Evolutionary conservation across 53 echinoderm and acorn worm species (phyloP), one percentile per base, ranked within the genome.

Genomic region (Hippasteria phrygiana): DNA sequence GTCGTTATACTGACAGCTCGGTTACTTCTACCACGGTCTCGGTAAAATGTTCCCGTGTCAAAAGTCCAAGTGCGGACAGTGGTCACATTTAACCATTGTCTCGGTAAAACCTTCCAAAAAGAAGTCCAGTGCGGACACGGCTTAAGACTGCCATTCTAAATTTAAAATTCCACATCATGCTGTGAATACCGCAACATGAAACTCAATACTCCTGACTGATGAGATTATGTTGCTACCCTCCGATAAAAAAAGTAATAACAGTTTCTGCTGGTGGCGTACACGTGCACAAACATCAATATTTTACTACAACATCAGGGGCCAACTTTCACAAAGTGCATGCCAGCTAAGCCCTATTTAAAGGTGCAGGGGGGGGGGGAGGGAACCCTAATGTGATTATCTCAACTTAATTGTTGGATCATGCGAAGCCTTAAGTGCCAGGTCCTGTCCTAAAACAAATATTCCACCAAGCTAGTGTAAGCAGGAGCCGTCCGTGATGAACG

Each of bases 341-440:
- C 12, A 54, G 8, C 2, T 54, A 2, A 16, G 18, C 8, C 54
- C 7, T 20, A 6, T 13, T 6, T 2, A 6, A 14, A 54, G 17
- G 18, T 54, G 8, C 16, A 11, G 18, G 12, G 2, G 54, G 12
- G 16, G 36, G 33, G 51, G 32, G 12, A 37, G 16, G 36, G n/a
- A n/a, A n/a, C n/a, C n/a, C 67, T 76, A 76, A 76, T 20, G 34
- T 47, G 48, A 47, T 76, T 76, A 76, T 16, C 34, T 20, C n/a
- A 51, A 29, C 48, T 48, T 34, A 48, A 76, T 16, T 53, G 54
- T 33, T 54, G 34, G 76, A 76, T 53, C 76, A 76, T 8, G 16
- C 17, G 33, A 18, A n/a, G 48, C 22, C 51, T 32, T 47, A 76
- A 76, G 76, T 53, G 53, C 76, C 34, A 9, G 50, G 31, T 32